phyloP scores from a whole-genome alignment of 2,797 vertebrate species.

The Aselliscus stoliczkanus region DNA sequence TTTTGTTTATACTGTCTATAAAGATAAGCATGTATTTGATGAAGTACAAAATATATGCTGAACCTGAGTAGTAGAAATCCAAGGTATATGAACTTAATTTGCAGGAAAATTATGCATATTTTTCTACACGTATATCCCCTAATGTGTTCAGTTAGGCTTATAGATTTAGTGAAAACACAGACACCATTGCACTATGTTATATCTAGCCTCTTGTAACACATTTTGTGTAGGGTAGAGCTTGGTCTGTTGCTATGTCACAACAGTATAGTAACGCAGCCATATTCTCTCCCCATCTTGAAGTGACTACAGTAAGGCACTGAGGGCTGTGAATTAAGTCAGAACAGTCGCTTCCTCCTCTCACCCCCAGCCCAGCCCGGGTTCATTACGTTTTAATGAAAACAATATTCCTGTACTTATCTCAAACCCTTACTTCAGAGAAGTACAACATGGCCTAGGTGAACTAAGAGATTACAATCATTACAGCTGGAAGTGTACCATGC shows the following conservation, averaged over 20 bases:
- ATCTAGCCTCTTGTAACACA: not conserved
- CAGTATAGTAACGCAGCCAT: not conserved
- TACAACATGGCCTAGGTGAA: not conserved
- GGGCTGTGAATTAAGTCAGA: not conserved
- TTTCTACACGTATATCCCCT: not conserved
- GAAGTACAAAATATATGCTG: not conserved
- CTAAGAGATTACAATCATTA: not conserved
- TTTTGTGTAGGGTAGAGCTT: not conserved
- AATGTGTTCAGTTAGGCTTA: not conserved
- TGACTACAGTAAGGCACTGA: not conserved
- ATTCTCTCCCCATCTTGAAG: not conserved
- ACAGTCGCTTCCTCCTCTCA: not conserved
- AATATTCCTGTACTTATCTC: not conserved
- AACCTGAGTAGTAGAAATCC: not conserved
- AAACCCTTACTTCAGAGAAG: not conserved
- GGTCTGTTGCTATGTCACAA: not conserved
- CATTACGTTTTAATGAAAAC: not conserved
- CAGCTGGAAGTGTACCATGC: not conserved
- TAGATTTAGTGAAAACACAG: not conserved
- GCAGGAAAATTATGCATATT: not conserved
- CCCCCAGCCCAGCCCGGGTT: not conserved
- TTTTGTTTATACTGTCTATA: not conserved
- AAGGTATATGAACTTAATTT: not conserved
- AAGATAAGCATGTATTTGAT: not conserved
- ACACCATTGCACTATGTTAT: not conserved